A percentile compares a stretch with the other conserved stretches of the same genome.
These are phyloP conservation scores for Macropis europaea DNA, from an alignment of 2,888 invertebrate genomes.

Conservation along the genomic window DNA sequence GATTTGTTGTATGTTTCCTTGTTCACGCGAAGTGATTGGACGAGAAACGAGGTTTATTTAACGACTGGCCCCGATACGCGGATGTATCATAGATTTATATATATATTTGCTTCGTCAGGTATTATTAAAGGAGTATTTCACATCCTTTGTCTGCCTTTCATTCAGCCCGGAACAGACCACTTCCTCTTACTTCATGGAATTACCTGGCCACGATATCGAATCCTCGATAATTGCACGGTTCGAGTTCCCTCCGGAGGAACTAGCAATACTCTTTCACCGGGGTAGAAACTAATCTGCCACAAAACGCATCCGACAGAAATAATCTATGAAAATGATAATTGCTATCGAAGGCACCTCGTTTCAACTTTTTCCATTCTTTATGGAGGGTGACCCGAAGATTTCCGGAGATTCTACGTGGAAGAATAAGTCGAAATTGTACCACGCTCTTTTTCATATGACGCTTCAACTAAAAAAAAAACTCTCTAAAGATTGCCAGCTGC, in stretches of 20 bases:
- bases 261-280: background rate
- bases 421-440: too few relatives aligned
- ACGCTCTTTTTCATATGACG: too few relatives aligned
- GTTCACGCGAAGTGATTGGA: background rate
- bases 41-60: constrained; percentile 51
- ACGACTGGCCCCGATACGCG: constrained; percentile 38
- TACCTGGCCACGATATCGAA: constrained; percentile 8
- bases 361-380: background rate
- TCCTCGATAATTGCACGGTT: background rate
- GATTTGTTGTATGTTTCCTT: background rate
- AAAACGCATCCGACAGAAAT: background rate
- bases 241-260: background rate
- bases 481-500: too few relatives aligned
- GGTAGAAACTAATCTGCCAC: constrained; percentile 12
- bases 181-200: background rate
- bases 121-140: constrained; percentile 67
- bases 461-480: too few relatives aligned
- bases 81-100: constrained; percentile 62
- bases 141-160: constrained; percentile 22
- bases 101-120: constrained; percentile 68
- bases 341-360: background rate
- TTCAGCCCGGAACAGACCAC: background rate
- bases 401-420: too few relatives aligned
- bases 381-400: background rate
- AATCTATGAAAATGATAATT: background rate